These are phyloP conservation scores for Panthera tigris DNA, from an alignment of 2,113 vertebrate genomes.

Conservation along the genomic window DNA sequence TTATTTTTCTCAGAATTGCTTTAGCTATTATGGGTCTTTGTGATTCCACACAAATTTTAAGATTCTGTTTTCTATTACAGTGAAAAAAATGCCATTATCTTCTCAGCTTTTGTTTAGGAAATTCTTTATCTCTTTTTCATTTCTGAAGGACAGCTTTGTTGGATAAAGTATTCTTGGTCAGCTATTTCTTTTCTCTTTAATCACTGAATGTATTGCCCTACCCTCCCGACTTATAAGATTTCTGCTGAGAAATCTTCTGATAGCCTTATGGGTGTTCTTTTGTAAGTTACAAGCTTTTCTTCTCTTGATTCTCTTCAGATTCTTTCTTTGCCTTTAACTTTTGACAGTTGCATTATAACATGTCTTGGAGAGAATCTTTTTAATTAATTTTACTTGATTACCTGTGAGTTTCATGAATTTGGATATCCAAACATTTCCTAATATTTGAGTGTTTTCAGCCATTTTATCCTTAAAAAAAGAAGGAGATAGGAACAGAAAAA, in stretches of 20 bases:
- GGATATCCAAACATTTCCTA: background rate
- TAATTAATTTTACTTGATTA: background rate
- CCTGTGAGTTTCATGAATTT: background rate
- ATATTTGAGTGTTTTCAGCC: background rate
- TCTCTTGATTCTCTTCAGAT: background rate
- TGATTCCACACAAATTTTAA: background rate
- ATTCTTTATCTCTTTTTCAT: background rate
- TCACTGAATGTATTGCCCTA: background rate
- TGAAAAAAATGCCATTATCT: background rate
- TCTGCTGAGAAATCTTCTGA: background rate
- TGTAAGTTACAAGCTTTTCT: background rate
- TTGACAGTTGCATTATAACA: background rate
- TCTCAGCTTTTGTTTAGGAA: background rate
- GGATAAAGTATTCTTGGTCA: background rate
- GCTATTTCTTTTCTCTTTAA: background rate
- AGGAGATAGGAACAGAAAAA: too few species aligned
- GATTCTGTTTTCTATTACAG: background rate
- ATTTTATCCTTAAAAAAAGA: background rate
- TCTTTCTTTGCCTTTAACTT: background rate
- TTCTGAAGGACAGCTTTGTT: background rate
- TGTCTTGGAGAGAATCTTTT: background rate
- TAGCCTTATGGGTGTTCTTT: too few species aligned
- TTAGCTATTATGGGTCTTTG: background rate
- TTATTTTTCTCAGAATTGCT: background rate
- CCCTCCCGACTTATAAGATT: background rate